phyloP scores from a whole-genome alignment of 2,113 vertebrate species.

The Melospiza georgiana region DNA sequence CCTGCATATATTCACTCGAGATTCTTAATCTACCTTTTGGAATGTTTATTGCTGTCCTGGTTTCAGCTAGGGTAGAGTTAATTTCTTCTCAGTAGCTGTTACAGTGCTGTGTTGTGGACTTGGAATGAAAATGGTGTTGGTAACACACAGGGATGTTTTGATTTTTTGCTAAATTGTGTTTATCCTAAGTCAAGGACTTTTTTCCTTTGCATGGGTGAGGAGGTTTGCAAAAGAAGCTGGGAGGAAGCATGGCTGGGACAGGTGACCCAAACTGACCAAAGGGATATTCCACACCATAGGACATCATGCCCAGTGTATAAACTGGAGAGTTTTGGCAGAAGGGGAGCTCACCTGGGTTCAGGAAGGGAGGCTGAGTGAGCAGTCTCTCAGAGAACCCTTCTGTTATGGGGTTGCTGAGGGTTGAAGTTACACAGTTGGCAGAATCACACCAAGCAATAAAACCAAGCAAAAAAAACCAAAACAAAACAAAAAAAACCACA shows the following conservation, averaged over 20 bases:
- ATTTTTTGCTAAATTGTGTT: not conserved
- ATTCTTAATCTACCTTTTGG: not conserved
- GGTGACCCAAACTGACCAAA: not conserved
- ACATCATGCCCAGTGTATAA: accelerated
- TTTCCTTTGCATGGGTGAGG: not conserved
- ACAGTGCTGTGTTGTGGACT: not conserved
- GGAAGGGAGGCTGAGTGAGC: accelerated
- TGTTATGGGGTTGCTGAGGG: not conserved
- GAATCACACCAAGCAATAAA: not conserved
- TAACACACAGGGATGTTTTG: not conserved
- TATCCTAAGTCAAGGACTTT: not conserved
- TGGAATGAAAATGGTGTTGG: not conserved
- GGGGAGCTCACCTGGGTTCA: not conserved
- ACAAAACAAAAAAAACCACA: too few relatives aligned
- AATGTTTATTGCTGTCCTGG: not conserved
- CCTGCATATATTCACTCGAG: not conserved
- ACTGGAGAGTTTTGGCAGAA: not conserved
- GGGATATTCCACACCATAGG: not conserved
- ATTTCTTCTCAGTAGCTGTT: not conserved
- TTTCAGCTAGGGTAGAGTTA: not conserved
- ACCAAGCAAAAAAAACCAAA: too few relatives aligned
- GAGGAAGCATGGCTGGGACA: not conserved
- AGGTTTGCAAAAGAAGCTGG: not conserved
- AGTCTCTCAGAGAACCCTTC: not conserved
- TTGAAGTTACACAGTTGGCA: not conserved